Evolutionary conservation across 2,888 invertebrate species (phyloP), one percentile per base, ranked within the genome.

Genomic region (Drosophila subquinaria): DNA sequence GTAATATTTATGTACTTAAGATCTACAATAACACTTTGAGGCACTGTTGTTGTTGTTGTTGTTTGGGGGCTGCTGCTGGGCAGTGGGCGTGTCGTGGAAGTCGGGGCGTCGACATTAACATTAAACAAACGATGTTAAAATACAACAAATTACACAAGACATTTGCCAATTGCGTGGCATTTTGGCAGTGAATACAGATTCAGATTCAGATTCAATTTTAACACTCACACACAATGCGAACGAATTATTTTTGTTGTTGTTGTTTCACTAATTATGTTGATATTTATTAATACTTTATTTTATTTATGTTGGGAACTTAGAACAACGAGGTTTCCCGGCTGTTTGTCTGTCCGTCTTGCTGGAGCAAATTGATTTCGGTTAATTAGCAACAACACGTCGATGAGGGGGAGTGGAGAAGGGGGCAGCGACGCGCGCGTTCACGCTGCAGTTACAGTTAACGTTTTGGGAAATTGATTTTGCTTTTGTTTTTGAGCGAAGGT

Each of bases 301-400:
- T 35, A 15, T 43, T 51, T 40, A 6, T 23, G 36, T 27, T 36
- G 23, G 53, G n/a, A 52, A 42, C 55, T 73, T 43, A n/a, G 35
- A 2, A 4, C 27, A 11, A 53, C 40, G 60, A 66, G 50, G 48
- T 66, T 67, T 36, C 47, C 62, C 59, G 57, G 53, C 48, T 53
- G 40, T 40, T 47, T 55, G 55, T 59, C 52, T 55, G 53, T 59
- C 35, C 40, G 57, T 52, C 20, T 68, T 43, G 60, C 64, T 71
- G 71, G 20, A 57, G 66, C 67, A 77, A 81, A 74, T 59, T 63
- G 67, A 67, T 79, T 71, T 69, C 48, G 69, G 53, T 13, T 65
- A 78, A 82, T 82, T 82, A 68, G 79, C 69, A 52, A 65, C 70
- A 65, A 65, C 70, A 65, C 77, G 74, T 42, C 67, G 63, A 30